Base-by-base conservation (phyloP, 2,113 vertebrate species). In the Saguinus imperator region DNA sequence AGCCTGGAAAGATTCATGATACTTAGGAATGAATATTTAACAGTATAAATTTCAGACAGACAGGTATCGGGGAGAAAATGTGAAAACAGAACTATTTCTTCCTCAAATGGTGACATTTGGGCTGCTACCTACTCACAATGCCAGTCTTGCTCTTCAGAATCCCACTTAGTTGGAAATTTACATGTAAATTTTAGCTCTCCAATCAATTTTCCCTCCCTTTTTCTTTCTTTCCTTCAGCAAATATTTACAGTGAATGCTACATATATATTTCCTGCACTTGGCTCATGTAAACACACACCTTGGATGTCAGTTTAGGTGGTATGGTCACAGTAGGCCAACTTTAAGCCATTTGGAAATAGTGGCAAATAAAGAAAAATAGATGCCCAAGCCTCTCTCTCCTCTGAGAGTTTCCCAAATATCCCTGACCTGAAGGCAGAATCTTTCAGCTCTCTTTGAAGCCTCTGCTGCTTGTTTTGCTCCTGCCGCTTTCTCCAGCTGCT, bases 401-500 rank as follows among this genome's bases (percentile, higher is more conserved):
- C 48, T 57, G 70, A 97, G 29, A 40, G 45, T 66, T 83, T 92
- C 81, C 40, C 75, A 68, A 81, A 73, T 40, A 84, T 55, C 58
- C 55, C 66, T 92, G 73, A 90, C 76, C 95, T 45, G 68, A 94
- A 58, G 68, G 87, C 89, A 32, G 37, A 89, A 92, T 64, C 81
- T 80, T 75, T 83, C 73, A 48, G 87, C 81, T 96, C 20, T 87
- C 87, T 95, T 94, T 96, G 97, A 95, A 95, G 86, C 81, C 45
- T 50, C 64, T n/a, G 76, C 40, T 40, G 91, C 64, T 95, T 95
- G 83, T 87, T 96, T 96, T 81, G 79, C 80, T 92, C 91, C 95
- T 81, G 81, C 66, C 64, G 95, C 76, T 95, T 95, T 79, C 86
- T 91, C 91, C 97, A 98, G 97, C 94, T 97, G 96, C 84, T 90